Percentiles rank a stretch among this genome's conserved stretches.
These are phyloP conservation scores for Poliocrania exsul DNA, from an alignment of 2,797 vertebrate genomes.

Conservation along the genomic window DNA sequence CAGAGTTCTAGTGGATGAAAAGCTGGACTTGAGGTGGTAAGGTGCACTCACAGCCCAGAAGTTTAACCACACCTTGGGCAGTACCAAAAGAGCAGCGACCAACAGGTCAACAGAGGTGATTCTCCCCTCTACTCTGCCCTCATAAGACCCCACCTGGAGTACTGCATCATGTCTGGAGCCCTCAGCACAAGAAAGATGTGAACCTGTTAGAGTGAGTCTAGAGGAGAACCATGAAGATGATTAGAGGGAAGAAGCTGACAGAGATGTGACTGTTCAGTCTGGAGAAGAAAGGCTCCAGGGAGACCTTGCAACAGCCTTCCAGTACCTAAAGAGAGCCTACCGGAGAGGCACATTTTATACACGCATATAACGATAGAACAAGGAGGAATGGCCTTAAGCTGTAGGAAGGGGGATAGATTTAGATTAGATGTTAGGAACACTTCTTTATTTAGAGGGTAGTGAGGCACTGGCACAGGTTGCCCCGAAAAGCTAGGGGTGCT, in stretches of 20 bases:
- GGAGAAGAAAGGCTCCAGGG: not conserved
- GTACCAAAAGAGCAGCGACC: not conserved
- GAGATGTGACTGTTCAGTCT: not conserved
- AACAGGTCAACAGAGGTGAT: not conserved
- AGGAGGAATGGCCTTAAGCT: rapidly evolving
- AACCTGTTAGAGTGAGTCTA: not conserved
- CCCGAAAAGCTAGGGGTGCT: not conserved
- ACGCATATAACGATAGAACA: not conserved
- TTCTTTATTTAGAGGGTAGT: not conserved
- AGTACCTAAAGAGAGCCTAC: not conserved
- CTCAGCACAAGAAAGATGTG: not conserved
- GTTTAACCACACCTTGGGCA: not conserved
- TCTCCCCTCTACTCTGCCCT: not conserved
- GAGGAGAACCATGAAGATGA: not conserved
- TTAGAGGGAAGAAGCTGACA: not conserved
- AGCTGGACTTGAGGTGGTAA: not conserved
- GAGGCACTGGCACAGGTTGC: not conserved
- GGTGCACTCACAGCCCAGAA: not conserved
- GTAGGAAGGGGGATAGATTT: not conserved
- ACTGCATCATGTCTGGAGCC: not conserved
- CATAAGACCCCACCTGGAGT: not conserved
- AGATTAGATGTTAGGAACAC: not conserved
- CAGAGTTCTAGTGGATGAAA: not conserved
- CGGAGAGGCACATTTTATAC: not conserved
- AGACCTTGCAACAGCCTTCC: not conserved